These are phyloP conservation scores for Dinothrombium tinctorium DNA, from an alignment of 1,140 invertebrate species.

Conservation along the genomic window DNA sequence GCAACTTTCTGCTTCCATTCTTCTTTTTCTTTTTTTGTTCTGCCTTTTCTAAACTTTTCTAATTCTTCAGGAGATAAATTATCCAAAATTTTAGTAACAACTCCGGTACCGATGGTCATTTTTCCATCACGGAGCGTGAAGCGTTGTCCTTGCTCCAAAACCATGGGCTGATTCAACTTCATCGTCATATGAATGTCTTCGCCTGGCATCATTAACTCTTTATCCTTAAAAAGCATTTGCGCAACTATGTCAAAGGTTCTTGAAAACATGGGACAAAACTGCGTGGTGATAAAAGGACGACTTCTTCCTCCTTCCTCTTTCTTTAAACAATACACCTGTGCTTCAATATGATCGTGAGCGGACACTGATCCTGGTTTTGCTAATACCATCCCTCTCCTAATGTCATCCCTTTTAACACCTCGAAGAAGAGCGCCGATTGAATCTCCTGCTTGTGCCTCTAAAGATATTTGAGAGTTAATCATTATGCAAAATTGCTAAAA, in stretches of 20 bases:
- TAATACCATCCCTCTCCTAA: constrained; percentile 76
- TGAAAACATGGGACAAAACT: not conserved
- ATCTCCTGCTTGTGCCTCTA: constrained; percentile 80
- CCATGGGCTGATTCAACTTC: constrained; percentile 32
- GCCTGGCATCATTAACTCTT: constrained; percentile 82
- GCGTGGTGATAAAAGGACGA: not conserved
- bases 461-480: not conserved
- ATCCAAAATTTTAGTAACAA: constrained; percentile 43
- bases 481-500: not conserved
- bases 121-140: constrained; percentile 67
- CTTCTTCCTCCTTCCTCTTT: not conserved
- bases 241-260: constrained; percentile 45
- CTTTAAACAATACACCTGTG: constrained; percentile 32
- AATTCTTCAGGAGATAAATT: constrained; percentile 39
- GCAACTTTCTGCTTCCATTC: constrained; percentile 6
- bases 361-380: constrained; percentile 57
- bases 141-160: constrained; percentile 61
- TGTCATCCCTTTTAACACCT: constrained; percentile 71
- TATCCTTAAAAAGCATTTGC: constrained; percentile 17
- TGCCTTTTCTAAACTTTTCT: constrained; percentile 35
- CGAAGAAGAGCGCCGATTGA: constrained; percentile 76
- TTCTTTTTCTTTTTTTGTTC: constrained; percentile 14
- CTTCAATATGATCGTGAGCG: constrained; percentile 41
- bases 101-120: constrained; percentile 67
- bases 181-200: constrained; percentile 53